These are phyloP conservation scores for Acanthoscelides obtectus DNA, from an alignment of 2,888 invertebrate genomes.

Conservation along the genomic window DNA sequence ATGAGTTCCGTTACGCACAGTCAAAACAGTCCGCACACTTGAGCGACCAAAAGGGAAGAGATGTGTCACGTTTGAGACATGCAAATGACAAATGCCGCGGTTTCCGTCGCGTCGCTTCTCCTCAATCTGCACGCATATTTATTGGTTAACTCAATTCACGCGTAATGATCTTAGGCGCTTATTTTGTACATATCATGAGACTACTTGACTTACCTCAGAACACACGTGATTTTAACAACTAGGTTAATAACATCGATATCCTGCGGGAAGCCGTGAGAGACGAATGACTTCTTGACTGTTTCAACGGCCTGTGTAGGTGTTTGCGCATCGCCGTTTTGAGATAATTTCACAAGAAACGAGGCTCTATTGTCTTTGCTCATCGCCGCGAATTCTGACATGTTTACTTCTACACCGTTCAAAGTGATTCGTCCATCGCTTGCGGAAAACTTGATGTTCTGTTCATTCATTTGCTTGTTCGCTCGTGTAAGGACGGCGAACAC, in stretches of 20 bases:
- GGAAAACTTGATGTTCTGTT: conserved; percentile 43
- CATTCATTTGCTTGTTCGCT: conserved; percentile 53
- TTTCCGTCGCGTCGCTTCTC: too few relatives aligned
- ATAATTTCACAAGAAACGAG: conserved; percentile 24
- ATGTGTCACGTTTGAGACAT: too few relatives aligned
- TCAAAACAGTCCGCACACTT: too few relatives aligned
- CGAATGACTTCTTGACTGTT: conserved; percentile 8
- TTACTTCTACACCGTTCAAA: conserved; percentile 34
- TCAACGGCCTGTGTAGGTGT: conserved; percentile 1
- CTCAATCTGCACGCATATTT: too few relatives aligned
- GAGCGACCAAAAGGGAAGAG: too few relatives aligned
- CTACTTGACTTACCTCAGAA: conserved; percentile 15
- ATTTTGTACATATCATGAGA: too few relatives aligned
- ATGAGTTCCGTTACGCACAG: too few relatives aligned
- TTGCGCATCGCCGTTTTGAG: conserved; percentile 10
- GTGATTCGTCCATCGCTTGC: conserved; percentile 32
- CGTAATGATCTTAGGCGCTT: too few relatives aligned
- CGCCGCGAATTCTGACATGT: conserved; percentile 32
- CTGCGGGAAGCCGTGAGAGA: conserved; percentile 9
- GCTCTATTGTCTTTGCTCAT: conserved; percentile 28
- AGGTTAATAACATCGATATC: conserved; percentile 7
- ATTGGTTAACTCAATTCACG: too few relatives aligned
- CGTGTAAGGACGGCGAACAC: conserved; percentile 53
- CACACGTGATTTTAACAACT: conserved; percentile 15
- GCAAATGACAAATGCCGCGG: too few relatives aligned